Base-by-base conservation (phyloP, 2,113 vertebrate species). In the Gymnobelideus leadbeateri region DNA sequence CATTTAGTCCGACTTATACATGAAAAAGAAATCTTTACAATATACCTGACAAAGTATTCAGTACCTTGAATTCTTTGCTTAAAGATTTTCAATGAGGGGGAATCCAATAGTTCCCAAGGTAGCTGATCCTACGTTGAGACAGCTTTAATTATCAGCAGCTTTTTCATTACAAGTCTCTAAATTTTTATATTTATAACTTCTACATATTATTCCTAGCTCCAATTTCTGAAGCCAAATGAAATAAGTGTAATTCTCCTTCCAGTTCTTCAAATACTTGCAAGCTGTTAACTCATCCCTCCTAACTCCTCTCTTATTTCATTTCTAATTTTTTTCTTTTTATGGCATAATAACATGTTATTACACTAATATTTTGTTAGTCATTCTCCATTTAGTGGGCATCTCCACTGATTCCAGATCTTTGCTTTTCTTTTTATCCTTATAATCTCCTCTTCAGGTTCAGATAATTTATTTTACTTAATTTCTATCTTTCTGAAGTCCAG, bases 291-390 rank as follows among this genome's bases (percentile, higher is more conserved):
- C 31, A 37, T 68, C 61, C 31, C 31, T 68, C 11, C 57, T 61
- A 31, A 61, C 28, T 37, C 14, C 61, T 37, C n/a, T 68, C 61
- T 77, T 12, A 77, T 37, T 31, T 68, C 31, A 14, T 68, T n/a
- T n/a, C 1, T 16, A 12, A n/a, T 77, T 77, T n/a, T 77, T 49
- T 49, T 49, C 47, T 49, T 4, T 49, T 77, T 16, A n/a, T n/a
- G 14, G 12, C 3, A 77, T 5, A 77, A 77, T n/a, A n/a, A n/a
- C 11, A 37, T n/a, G 9, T 26, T 12, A 68, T 68, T n/a, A n/a
- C 12, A n/a, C 12, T 16, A 3, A 16, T 0, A 16, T 14, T n/a
- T n/a, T n/a, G 16, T 4, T 0, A 61, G 26, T 4, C 31, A 37
- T 6, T 77, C 12, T n/a, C 37, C 12, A n/a, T n/a, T 77, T 77